These are phyloP conservation scores for Ladona fulva DNA, from an alignment of 1,140 invertebrate genomes.

Conservation along the genomic window DNA sequence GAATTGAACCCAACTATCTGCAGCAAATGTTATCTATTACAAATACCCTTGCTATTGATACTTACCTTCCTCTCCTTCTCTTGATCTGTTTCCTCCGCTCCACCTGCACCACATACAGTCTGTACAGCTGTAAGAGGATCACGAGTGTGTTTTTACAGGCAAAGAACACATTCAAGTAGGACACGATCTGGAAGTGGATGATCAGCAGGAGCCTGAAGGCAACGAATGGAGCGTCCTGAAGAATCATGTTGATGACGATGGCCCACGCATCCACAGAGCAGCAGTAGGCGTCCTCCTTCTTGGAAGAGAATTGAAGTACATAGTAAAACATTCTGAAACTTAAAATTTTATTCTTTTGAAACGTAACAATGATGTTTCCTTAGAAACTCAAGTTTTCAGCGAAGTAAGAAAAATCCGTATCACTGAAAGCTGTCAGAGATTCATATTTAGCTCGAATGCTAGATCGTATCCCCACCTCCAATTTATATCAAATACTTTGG, in stretches of 20 bases:
- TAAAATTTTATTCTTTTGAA: too few species aligned
- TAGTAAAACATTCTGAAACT: too few species aligned
- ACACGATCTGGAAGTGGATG: constrained; percentile 74
- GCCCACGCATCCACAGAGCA: constrained; percentile 79
- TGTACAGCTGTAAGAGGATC: constrained; percentile 73
- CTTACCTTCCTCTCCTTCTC: neutral
- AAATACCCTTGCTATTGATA: too few species aligned
- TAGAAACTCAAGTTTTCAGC: too few species aligned
- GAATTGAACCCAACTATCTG: too few species aligned
- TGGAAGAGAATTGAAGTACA: constrained; percentile 19
- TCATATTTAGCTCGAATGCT: too few species aligned
- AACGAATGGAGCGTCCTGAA: constrained; percentile 70
- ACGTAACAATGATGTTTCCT: too few species aligned
- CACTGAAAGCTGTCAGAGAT: too few species aligned
- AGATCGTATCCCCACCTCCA: too few species aligned
- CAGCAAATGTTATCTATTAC: too few species aligned
- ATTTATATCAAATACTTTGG: too few species aligned
- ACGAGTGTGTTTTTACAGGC: constrained; percentile 84
- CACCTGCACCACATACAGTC: constrained; percentile 53
- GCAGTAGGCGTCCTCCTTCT: constrained; percentile 44
- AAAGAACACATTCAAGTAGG: constrained; percentile 88
- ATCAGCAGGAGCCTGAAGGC: constrained; percentile 74
- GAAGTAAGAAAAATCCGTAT: too few species aligned
- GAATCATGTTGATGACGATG: constrained; percentile 36
- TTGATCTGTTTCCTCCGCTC: constrained; percentile 19